Conservation (phyloP, 2,797 vertebrate genomes). For the Lates japonicus region DNA sequence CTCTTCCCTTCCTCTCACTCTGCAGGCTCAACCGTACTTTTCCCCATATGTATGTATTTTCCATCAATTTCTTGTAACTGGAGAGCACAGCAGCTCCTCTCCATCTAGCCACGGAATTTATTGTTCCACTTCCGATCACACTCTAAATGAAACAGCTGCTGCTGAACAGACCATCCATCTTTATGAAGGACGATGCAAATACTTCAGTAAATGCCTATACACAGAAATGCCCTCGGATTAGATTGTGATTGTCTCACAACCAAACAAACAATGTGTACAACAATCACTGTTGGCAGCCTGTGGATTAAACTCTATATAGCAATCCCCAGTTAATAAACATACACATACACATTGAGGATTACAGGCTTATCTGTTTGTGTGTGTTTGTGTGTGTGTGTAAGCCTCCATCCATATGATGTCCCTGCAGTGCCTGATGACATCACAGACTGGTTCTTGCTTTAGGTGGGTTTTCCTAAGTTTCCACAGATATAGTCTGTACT, state of each 20-base stretch:
- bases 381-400: neutral
- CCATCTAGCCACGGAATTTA: neutral
- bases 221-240: constrained; percentile 8
- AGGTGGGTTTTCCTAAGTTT: neutral
- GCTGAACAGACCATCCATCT: neutral
- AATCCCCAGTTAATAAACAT: constrained; percentile 50
- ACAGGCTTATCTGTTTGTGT: constrained; percentile 34
- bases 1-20: neutral
- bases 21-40: neutral
- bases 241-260: constrained; percentile 33
- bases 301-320: constrained; percentile 60
- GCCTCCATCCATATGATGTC: constrained; percentile 36
- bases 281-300: constrained; percentile 32
- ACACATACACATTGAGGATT: constrained; percentile 61
- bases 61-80: neutral
- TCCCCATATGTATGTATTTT: neutral
- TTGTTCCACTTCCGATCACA: constrained; percentile 18
- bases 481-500: neutral
- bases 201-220: neutral
- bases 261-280: constrained; percentile 26
- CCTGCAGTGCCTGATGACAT: constrained; percentile 21
- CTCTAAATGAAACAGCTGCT: neutral
- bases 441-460: constrained; percentile 12
- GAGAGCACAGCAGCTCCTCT: neutral
- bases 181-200: neutral